Evolutionary conservation across 2,888 invertebrate genomes (phyloP).

Genomic region (Nectonema munidae): DNA sequence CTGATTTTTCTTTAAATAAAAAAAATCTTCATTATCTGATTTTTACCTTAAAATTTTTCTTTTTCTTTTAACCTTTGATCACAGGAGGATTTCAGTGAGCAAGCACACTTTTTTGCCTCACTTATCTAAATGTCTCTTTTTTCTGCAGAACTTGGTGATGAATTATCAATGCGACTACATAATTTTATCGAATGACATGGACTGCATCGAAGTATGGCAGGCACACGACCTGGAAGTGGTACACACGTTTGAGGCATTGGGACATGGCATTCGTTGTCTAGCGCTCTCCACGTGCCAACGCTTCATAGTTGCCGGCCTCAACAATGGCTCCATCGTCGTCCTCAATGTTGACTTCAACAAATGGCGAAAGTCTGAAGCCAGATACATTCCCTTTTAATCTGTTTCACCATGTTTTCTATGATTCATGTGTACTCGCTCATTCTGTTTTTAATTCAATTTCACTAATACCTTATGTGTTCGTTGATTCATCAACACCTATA

Average conservation of each 20-base stretch:
- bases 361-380: too few relatives aligned
- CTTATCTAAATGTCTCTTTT: slow-evolving; percentile 14
- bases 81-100: background rate
- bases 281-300: slow-evolving; percentile 64
- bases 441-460: too few relatives aligned
- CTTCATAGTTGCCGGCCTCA: slow-evolving; percentile 73
- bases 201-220: slow-evolving; percentile 88
- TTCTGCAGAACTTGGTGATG: slow-evolving; percentile 32
- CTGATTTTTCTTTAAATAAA: too few relatives aligned
- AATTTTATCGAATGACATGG: slow-evolving; percentile 79
- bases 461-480: background rate
- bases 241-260: slow-evolving; percentile 83
- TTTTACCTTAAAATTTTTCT: slow-evolving; percentile 9
- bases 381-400: too few relatives aligned
- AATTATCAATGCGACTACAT: slow-evolving; percentile 94
- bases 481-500: too few relatives aligned
- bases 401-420: too few relatives aligned
- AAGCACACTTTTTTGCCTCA: background rate
- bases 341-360: slow-evolving; percentile 95
- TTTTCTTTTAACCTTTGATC: background rate
- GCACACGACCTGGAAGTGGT: slow-evolving; percentile 78
- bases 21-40: background rate
- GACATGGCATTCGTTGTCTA: slow-evolving; percentile 37
- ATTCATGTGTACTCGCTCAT: too few relatives aligned
- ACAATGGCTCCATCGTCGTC: slow-evolving; percentile 82